Percentiles rank a stretch among this genome's conserved stretches.
Evolutionary conservation across 2,113 vertebrate genomes (phyloP).

Genomic region (Nematolebias whitei): DNA sequence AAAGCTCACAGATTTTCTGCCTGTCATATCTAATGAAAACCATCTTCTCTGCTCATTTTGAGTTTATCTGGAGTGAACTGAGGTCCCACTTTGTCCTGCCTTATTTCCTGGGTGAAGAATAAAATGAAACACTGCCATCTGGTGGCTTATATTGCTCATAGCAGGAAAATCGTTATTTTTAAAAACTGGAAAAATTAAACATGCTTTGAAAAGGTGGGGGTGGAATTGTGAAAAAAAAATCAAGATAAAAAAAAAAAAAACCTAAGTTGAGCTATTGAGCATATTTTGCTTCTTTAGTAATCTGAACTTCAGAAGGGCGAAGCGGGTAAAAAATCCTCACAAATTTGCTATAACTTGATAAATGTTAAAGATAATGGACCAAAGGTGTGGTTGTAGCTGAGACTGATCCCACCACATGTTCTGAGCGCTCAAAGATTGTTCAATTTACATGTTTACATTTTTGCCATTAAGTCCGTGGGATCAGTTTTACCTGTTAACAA

Average conservation of each 20-base stretch:
- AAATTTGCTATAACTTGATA: too few species aligned
- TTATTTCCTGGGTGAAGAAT: conserved; percentile 9
- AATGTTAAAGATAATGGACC: too few species aligned
- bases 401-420: too few species aligned
- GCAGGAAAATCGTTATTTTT: conserved; percentile 8
- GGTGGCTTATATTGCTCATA: conserved; percentile 23
- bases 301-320: neutral
- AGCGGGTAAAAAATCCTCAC: too few species aligned
- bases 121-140: conserved; percentile 60
- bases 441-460: too few species aligned
- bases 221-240: neutral
- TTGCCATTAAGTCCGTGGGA: too few species aligned
- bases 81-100: conserved; percentile 7
- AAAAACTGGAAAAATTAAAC: conserved; percentile 7
- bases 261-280: neutral
- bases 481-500: too few species aligned
- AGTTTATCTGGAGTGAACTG: conserved; percentile 12
- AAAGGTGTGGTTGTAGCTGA: too few species aligned
- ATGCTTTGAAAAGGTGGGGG: conserved; percentile 1
- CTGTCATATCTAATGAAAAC: conserved; percentile 38
- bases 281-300: neutral
- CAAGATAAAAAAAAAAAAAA: neutral
- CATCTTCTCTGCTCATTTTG: conserved; percentile 32
- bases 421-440: too few species aligned
- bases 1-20: neutral